A percentile compares a stretch with the other conserved stretches of the same genome.
phyloP scores from a whole-genome alignment of 1,140 invertebrate genomes.

The Rhynchophorus ferrugineus region DNA sequence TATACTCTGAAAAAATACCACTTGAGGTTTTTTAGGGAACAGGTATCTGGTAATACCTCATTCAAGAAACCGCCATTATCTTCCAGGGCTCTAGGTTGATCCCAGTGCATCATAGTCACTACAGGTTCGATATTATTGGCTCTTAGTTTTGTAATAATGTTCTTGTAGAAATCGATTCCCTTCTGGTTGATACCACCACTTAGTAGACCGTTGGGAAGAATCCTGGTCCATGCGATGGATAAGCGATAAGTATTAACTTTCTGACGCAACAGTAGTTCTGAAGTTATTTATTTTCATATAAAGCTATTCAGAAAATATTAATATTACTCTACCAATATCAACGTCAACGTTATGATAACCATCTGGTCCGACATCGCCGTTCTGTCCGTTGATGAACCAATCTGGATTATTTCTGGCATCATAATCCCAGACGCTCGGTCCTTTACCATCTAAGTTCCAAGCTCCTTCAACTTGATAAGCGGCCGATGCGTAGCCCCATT shows the following conservation, averaged over 20 bases:
- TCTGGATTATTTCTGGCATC: conserved; percentile 45
- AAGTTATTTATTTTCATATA: not conserved
- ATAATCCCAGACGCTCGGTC: conserved; percentile 48
- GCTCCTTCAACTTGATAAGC: conserved; percentile 41
- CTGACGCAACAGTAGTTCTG: conserved; percentile 37
- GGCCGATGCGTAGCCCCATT: conserved; percentile 32
- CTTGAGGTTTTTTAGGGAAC: not conserved
- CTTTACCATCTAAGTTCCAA: conserved; percentile 17
- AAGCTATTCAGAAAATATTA: not conserved
- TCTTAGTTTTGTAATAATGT: conserved; percentile 48
- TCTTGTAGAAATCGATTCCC: conserved; percentile 52
- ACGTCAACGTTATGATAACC: conserved; percentile 50
- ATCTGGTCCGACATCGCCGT: conserved; percentile 49
- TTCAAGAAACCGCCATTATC: conserved; percentile 31
- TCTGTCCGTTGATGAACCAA: conserved; percentile 45
- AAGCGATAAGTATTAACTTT: conserved; percentile 46
- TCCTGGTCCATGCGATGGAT: conserved; percentile 52
- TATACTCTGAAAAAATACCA: not conserved
- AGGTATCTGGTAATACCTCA: not conserved
- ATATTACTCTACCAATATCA: conserved; percentile 38
- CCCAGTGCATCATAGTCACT: conserved; percentile 45
- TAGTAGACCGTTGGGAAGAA: conserved; percentile 24
- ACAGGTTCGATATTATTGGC: conserved; percentile 26
- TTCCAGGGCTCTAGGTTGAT: conserved; percentile 35
- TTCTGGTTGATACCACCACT: conserved; percentile 48